Conservation (phyloP, 1,140 invertebrate genomes). For the Drosophila persimilis region DNA sequence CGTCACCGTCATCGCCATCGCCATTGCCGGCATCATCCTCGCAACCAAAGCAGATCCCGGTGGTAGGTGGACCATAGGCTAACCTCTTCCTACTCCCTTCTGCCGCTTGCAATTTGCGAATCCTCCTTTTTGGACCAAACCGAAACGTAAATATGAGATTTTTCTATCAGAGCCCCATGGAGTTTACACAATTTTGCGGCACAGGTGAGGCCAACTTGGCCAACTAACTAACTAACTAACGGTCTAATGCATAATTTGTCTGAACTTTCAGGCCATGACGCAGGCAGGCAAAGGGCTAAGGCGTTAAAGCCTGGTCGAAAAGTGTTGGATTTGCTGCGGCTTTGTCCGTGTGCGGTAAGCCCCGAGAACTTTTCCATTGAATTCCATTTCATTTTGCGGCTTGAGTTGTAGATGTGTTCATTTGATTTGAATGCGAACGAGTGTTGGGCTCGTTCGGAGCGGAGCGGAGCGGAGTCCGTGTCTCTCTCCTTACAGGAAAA, state of each 20-base stretch:
- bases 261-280: slow-evolving; percentile 49
- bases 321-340: slow-evolving; percentile 56
- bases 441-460: background rate
- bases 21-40: slow-evolving; percentile 3
- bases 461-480: background rate
- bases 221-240: slow-evolving; percentile 66
- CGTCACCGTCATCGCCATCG: slow-evolving; percentile 53
- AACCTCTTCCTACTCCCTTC: background rate
- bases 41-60: slow-evolving; percentile 29
- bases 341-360: slow-evolving; percentile 58
- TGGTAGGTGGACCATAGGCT: slow-evolving; percentile 30
- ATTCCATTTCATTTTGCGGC: slow-evolving; percentile 75
- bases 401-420: slow-evolving; percentile 65
- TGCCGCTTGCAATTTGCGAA: slow-evolving; percentile 35
- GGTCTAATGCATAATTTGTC: slow-evolving; percentile 80
- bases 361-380: slow-evolving; percentile 69
- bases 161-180: slow-evolving; percentile 30
- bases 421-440: slow-evolving; percentile 78
- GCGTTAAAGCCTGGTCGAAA: slow-evolving; percentile 42
- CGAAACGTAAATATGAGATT: slow-evolving; percentile 35
- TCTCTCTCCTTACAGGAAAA: slow-evolving; percentile 25
- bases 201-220: slow-evolving; percentile 35
- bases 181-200: slow-evolving; percentile 41
- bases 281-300: slow-evolving; percentile 38
- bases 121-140: background rate